Base-by-base conservation (phyloP, 2,797 vertebrate species). In the Apodemus agrarius region DNA sequence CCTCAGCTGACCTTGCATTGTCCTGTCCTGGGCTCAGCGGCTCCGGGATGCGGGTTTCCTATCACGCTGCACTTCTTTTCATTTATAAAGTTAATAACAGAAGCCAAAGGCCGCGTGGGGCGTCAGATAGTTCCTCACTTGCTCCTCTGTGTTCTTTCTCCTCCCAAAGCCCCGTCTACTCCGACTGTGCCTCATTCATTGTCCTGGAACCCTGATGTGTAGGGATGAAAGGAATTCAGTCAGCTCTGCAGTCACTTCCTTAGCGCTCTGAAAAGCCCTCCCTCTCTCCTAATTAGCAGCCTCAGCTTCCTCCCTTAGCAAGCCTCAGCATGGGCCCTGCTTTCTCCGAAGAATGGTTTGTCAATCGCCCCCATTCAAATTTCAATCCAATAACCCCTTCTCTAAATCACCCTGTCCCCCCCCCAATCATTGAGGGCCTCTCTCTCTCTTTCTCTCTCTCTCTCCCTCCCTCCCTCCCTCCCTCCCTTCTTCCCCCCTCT, bases 201-300 rank as follows among this genome's bases (percentile, higher is more conserved):
- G 91, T 84, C 40, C 90, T 13, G 65, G 81, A 94, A 26, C 95
- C 84, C 88, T 93, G 94, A 67, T 11, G 1, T 86, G 80, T 85
- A 91, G 72, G 63, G 69, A 96, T 97, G 96, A 97, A 96, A 97
- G 69, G 93, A 93, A 92, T 88, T 76, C 79, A 94, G 95, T 92
- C 78, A 87, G 92, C 85, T 94, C 91, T 81, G 57, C 90, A 84
- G 90, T 96, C 90, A 91, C 87, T 95, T 97, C 95, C 96, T 87
- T 6, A 13, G 43, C 22, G 63, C 88, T 96, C 93, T 89, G 84
- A 59, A 96, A 96, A 93, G 72, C 61, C 89, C 69, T 67, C 92
- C 89, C 43, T 88, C 74, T 54, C 89, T 76, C 75, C 85, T 96
- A 96, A 97, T 97, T 95, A 97, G 92, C 94, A 93, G 67, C 87